Base-by-base conservation (phyloP, 2,113 vertebrate genomes). In the Rhinolophus ferrumequinum region DNA sequence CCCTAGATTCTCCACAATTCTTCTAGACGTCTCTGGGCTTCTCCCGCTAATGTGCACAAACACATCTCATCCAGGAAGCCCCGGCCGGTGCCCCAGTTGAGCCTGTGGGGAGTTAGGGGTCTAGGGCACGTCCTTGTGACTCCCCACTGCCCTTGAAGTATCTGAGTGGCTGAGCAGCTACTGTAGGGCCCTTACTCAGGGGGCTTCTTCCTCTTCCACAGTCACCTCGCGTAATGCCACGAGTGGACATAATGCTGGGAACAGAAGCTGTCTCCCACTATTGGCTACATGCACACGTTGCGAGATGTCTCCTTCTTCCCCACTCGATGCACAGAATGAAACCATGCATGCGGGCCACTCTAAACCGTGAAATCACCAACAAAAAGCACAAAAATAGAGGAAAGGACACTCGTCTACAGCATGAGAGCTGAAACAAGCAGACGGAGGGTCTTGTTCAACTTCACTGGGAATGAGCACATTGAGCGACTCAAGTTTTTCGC, bases 381-480 rank as follows among this genome's bases (percentile, higher is more conserved):
- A 47, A 79, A 87, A 80, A 79, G 35, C 18, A 81, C 22, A 73
- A 41, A 62, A 62, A 15, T 6, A 35, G 10, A 80, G 1, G 80
- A 77, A 70, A 88, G 52, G 28, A 69, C 5, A 26, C 21, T 62
- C 30, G 22, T 24, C n/a, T 60, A 30, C n/a, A 69, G n/a, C 44
- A 9, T 8, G 24, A 72, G 22, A 41, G 30, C 19, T 83, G 47
- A 35, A 66, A 72, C n/a, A 54, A 72, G 52, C 33, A 38, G 22
- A 24, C 2, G 0, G 50, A 56, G 6, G 19, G 38, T 41, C 19
- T n/a, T 24, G n/a, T 28, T 85, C 76, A 44, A 8, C 28, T 52
- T 60, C 24, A 52, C 28, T 2, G 14, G 73, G 24, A 47, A 66
- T 35, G 10, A 0, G 6, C 1, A 22, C 6, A 0, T 2, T 6